These are phyloP conservation scores for Trochalopteron elliotii DNA, from an alignment of 2,113 vertebrate species.

Conservation along the genomic window DNA sequence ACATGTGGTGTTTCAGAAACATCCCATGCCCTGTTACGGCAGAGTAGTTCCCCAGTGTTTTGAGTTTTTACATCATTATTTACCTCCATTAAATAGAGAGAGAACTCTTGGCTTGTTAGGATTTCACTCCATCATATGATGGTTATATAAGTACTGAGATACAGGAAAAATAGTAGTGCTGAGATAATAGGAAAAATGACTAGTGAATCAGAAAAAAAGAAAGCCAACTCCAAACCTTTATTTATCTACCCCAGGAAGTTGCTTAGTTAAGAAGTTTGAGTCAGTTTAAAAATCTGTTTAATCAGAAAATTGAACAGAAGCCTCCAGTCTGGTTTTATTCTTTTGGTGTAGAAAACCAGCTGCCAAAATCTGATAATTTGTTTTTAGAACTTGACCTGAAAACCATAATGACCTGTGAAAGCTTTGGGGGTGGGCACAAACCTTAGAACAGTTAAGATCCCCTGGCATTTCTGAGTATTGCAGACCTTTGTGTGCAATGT, in stretches of 20 bases:
- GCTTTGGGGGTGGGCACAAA: background rate
- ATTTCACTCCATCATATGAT: background rate
- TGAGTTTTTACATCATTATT: background rate
- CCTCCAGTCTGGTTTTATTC: background rate
- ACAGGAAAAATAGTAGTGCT: no score
- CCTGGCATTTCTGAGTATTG: slow-evolving; percentile 64
- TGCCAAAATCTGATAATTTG: background rate
- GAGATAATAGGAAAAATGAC: fast-evolving
- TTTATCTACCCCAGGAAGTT: background rate
- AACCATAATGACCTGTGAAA: background rate
- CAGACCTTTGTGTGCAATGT: slow-evolving; percentile 20
- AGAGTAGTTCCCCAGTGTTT: background rate
- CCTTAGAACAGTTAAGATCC: slow-evolving; percentile 70
- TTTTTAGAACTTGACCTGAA: background rate
- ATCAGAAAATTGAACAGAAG: background rate
- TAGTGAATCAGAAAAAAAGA: background rate
- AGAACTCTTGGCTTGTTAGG: background rate
- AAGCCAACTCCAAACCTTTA: background rate
- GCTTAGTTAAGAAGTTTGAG: background rate
- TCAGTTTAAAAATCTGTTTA: background rate
- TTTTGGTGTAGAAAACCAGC: background rate
- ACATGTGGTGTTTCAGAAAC: background rate
- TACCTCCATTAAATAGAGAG: background rate
- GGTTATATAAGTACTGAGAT: background rate
- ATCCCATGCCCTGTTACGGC: background rate